Evolutionary conservation across 2,113 vertebrate genomes (phyloP), one percentile per base, ranked within the genome.

Genomic region (Rhagologus leucostigma): DNA sequence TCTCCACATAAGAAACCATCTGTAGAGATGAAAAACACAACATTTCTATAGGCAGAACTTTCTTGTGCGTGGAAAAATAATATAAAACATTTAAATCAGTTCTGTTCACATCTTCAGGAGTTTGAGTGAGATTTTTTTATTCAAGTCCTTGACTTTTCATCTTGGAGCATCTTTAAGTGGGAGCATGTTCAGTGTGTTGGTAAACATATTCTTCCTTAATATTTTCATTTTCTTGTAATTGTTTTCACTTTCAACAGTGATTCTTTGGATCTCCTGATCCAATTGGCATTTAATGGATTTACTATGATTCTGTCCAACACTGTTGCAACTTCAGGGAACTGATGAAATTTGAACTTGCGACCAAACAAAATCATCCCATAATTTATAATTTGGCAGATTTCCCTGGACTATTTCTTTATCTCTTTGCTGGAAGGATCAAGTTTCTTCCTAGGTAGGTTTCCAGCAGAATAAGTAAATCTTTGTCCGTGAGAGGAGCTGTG

Each of bases 391-490:
- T 41, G 57, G 5, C 41, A n/a, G 23, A 39, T 85, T 92, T 69
- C 73, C 37, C 13, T 30, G 14, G 27, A 23, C 9, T n/a, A 2
- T n/a, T 52, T 52, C n/a, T 69, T 79, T 15, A 19, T 35, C 23
- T 64, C 19, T 78, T 53, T 37, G 19, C n/a, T 18, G 26, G 57
- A 62, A 46, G 14, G 22, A 50, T 53, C 42, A 22, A 13, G 3
- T 74, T 65, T 30, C 27, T 42, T 30, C 24, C 11, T 17, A 14
- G 1, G 1, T 27, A 1, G 1, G 0, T 70, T 84, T 90, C n/a
- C 33, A 84, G n/a, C 24, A 52, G 65, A 20, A 24, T 7, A 4
- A 39, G 15, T 35, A 9, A 70, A 67, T 32, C 24, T 11, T 0
- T 42, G 86, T 67, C 35, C 24, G 42, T 78, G 73, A 60, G 57